Evolutionary conservation across 2,797 vertebrate species (phyloP).

Genomic region (Melanotaenia parkinsoni): DNA sequence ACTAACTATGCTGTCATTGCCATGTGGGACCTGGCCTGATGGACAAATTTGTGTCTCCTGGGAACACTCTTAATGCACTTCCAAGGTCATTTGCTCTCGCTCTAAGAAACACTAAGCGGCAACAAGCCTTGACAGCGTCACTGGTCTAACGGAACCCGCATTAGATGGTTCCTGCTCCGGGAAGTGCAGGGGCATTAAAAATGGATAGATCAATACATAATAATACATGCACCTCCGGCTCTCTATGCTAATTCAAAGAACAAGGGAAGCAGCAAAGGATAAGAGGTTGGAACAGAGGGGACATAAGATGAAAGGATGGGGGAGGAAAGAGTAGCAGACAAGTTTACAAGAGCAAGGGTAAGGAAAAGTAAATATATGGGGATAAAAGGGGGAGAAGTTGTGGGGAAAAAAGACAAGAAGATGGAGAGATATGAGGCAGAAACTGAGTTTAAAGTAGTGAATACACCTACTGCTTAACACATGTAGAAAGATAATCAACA

Average conservation of each 20-base stretch:
- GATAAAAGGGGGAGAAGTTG: not conserved
- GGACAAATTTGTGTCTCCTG: conserved; percentile 49
- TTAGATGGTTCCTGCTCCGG: conserved; percentile 53
- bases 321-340: conserved; percentile 24
- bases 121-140: conserved; percentile 67
- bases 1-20: conserved; percentile 24
- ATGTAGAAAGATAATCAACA: not conserved
- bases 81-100: conserved; percentile 63
- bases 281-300: conserved; percentile 30
- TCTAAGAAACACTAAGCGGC: conserved; percentile 59
- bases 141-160: conserved; percentile 61
- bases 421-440: not conserved
- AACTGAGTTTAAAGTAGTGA: not conserved
- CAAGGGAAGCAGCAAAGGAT: conserved; percentile 41
- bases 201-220: conserved; percentile 75
- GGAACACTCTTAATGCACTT: conserved; percentile 70
- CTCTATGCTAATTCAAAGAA: conserved; percentile 62
- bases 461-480: not conserved
- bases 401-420: not conserved
- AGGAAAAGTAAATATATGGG: not conserved
- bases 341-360: conserved; percentile 16
- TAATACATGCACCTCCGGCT: conserved; percentile 58
- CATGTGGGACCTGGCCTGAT: conserved; percentile 46
- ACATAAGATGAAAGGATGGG: conserved; percentile 34
- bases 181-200: conserved; percentile 68